Conservation (phyloP, 2,113 vertebrate genomes). For the Lampris incognitus region DNA sequence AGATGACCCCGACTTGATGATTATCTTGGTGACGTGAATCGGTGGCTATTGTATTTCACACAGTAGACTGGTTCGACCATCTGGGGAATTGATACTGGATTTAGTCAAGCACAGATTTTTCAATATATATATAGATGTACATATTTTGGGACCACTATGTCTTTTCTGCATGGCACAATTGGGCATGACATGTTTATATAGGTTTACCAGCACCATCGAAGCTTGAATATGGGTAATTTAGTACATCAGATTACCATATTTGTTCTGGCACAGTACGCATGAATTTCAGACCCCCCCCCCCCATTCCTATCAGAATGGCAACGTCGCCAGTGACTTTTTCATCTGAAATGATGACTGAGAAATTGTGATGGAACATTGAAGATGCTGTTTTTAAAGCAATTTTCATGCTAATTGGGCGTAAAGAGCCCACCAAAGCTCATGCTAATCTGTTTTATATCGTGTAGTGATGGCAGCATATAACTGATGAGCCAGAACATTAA, state of each 20-base stretch:
- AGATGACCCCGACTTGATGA: too few species aligned
- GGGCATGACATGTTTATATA: slow-evolving; percentile 56
- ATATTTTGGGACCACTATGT: slow-evolving; percentile 9
- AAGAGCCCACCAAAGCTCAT: slow-evolving; percentile 22
- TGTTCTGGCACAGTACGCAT: slow-evolving; percentile 44
- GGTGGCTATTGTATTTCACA: not conserved
- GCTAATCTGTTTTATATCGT: slow-evolving; percentile 39
- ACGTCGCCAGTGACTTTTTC: not conserved
- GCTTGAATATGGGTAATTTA: slow-evolving; percentile 61
- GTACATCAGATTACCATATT: slow-evolving; percentile 52
- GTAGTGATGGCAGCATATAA: slow-evolving; percentile 25
- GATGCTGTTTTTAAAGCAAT: slow-evolving; percentile 59
- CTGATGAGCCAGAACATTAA: not conserved
- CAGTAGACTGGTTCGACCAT: not conserved
- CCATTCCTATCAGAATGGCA: slow-evolving; percentile 28
- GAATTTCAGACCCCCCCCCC: slow-evolving; percentile 8
- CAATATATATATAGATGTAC: slow-evolving; percentile 1
- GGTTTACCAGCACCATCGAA: slow-evolving; percentile 41
- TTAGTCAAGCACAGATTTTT: slow-evolving; percentile 31
- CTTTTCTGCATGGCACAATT: slow-evolving; percentile 41
- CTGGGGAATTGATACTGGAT: slow-evolving; percentile 16
- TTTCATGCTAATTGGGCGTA: slow-evolving; percentile 42
- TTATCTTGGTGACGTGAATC: not conserved
- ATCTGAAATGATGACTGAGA: slow-evolving; percentile 11
- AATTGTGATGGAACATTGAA: slow-evolving; percentile 29